A percentile compares a stretch with the other conserved stretches of the same genome.
Conservation (phyloP, 1,140 invertebrate genomes). For the Bradysia coprophila region DNA sequence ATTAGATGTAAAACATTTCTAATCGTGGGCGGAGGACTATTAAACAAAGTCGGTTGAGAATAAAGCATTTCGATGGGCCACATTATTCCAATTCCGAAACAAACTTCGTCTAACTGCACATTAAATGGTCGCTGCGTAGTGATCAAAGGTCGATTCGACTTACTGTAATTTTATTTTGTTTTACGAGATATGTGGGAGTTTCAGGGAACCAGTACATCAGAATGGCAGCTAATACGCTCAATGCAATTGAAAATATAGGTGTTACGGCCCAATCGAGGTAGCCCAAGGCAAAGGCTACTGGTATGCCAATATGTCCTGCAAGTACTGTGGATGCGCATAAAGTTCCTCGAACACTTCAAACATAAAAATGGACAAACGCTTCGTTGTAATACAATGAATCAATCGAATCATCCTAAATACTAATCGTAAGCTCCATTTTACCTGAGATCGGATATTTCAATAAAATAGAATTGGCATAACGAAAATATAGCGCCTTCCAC, state of each 20-base stretch:
- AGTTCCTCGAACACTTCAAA: constrained; percentile 34
- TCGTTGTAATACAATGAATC: not conserved
- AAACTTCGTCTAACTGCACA: not conserved
- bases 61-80: not conserved
- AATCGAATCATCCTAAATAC: not conserved
- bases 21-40: not conserved
- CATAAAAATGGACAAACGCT: constrained; percentile 9
- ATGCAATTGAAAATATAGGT: constrained; percentile 16
- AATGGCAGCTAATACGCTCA: constrained; percentile 7
- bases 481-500: constrained; percentile 24
- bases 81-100: not conserved
- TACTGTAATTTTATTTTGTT: not conserved
- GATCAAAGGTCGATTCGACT: not conserved
- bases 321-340: constrained; percentile 35
- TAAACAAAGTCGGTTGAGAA: not conserved
- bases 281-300: constrained; percentile 33
- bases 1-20: not conserved
- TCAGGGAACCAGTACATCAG: constrained; percentile 11
- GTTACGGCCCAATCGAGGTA: constrained; percentile 21
- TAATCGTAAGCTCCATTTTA: not conserved
- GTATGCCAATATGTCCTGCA: constrained; percentile 36
- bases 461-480: constrained; percentile 25
- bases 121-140: not conserved
- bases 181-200: constrained; percentile 5
- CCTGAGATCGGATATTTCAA: constrained; percentile 26